Conservation (phyloP, 37 sponge, comb jelly and placozoan species). For the Cliona cf. orientalis region DNA sequence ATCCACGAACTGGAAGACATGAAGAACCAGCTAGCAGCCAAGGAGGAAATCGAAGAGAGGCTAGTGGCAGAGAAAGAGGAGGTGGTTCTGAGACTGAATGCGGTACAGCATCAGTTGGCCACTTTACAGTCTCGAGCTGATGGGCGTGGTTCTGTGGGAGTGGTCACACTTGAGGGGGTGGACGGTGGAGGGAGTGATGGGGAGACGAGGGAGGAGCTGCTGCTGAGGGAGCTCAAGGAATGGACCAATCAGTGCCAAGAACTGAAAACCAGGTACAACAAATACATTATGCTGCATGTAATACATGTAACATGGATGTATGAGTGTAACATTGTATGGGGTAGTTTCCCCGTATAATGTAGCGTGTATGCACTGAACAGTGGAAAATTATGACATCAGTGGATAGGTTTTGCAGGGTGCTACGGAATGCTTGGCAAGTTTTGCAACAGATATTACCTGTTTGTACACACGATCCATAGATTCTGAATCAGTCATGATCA, state of each 20-base stretch:
- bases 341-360: too few species aligned
- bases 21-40: conserved; percentile 15
- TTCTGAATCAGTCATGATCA: too few species aligned
- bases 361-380: too few species aligned
- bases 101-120: conserved; percentile 41
- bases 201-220: conserved; percentile 5
- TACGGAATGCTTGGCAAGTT: too few species aligned
- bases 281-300: too few species aligned
- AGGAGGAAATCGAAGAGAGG: conserved; percentile 39
- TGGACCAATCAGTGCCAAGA: not conserved
- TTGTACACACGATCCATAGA: too few species aligned
- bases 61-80: conserved; percentile 30
- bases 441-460: too few species aligned
- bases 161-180: not conserved
- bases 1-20: conserved; percentile 39
- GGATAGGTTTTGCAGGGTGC: too few species aligned
- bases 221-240: not conserved
- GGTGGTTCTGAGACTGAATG: not conserved
- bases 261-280: not conserved
- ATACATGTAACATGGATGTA: too few species aligned
- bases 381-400: too few species aligned
- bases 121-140: not conserved
- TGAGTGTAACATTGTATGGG: too few species aligned
- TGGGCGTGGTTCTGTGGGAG: not conserved
- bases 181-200: not conserved